Percentiles rank a stretch among this genome's conserved stretches.
Evolutionary conservation across 2,113 vertebrate genomes (phyloP).

Genomic region (Pyrgilauda ruficollis): DNA sequence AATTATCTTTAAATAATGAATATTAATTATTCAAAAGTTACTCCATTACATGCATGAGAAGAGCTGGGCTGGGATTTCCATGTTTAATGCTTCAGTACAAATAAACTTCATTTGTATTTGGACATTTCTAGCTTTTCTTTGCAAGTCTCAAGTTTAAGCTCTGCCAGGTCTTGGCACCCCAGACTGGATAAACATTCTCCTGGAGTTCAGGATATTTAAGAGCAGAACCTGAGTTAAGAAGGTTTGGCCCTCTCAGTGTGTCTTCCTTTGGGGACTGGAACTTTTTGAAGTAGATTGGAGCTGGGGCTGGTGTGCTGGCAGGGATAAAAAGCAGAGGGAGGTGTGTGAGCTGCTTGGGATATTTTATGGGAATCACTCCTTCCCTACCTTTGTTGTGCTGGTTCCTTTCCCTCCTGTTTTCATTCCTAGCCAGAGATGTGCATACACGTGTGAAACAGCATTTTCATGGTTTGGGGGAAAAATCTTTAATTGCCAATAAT

Average conservation of each 20-base stretch:
- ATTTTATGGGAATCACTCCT: slow-evolving; percentile 21
- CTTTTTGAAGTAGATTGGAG: neutral
- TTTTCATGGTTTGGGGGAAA: neutral
- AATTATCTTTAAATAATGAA: neutral
- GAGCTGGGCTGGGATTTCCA: neutral
- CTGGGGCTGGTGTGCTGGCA: slow-evolving; percentile 15
- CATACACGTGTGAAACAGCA: neutral
- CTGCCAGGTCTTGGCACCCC: neutral
- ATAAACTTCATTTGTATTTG: neutral
- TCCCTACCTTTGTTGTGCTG: neutral
- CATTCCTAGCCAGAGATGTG: neutral
- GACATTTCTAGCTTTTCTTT: neutral
- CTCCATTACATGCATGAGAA: neutral
- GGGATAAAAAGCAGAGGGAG: neutral
- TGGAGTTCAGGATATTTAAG: slow-evolving; percentile 23
- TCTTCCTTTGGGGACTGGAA: neutral
- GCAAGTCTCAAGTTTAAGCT: neutral
- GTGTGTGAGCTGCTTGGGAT: neutral
- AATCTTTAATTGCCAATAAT: slow-evolving; percentile 45
- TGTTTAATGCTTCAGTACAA: neutral
- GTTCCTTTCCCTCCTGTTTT: slow-evolving; percentile 21
- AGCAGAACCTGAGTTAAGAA: slow-evolving; percentile 11
- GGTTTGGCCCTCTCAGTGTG: neutral
- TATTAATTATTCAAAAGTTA: neutral
- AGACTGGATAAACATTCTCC: neutral